phyloP scores from a whole-genome alignment of 1,140 invertebrate genomes.

The Aphelenchoides avenae region DNA sequence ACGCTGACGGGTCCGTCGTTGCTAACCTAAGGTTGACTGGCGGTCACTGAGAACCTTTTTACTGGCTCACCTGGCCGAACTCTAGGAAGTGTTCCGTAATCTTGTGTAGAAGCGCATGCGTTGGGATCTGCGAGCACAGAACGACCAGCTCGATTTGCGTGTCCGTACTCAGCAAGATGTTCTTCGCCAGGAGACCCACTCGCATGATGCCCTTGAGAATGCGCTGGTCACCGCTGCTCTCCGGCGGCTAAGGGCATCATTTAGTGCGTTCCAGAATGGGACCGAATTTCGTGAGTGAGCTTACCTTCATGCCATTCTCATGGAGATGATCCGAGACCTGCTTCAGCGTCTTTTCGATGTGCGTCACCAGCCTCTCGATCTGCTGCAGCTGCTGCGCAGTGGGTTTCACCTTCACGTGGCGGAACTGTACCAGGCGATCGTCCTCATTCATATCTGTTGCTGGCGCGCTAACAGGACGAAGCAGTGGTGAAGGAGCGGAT shows the following conservation, averaged over 20 bases:
- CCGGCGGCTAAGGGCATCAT: too few species aligned
- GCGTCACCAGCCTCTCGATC: slow-evolving; percentile 84
- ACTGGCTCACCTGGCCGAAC: too few species aligned
- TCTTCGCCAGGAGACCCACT: slow-evolving; percentile 87
- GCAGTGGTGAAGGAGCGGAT: too few species aligned
- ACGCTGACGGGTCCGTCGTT: too few species aligned
- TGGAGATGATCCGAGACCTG: slow-evolving; percentile 76
- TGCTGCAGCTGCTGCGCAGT: slow-evolving; percentile 82
- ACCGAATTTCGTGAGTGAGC: not conserved
- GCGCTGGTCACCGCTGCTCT: too few species aligned
- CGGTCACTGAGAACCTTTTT: too few species aligned
- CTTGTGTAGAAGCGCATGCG: slow-evolving; percentile 74
- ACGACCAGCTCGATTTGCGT: slow-evolving; percentile 84
- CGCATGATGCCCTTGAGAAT: slow-evolving; percentile 91
- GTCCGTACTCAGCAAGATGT: slow-evolving; percentile 81
- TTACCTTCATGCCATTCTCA: slow-evolving; percentile 20
- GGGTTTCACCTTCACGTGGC: too few species aligned
- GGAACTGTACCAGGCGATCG: too few species aligned
- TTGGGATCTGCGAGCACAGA: slow-evolving; percentile 87
- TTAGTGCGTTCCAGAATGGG: too few species aligned
- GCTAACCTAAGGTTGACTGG: too few species aligned
- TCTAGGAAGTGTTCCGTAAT: slow-evolving; percentile 77
- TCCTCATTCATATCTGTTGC: too few species aligned
- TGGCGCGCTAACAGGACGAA: too few species aligned
- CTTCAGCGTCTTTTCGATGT: slow-evolving; percentile 80